phyloP scores from a whole-genome alignment of 2,113 vertebrate genomes.

The Planiliza haematocheilus region DNA sequence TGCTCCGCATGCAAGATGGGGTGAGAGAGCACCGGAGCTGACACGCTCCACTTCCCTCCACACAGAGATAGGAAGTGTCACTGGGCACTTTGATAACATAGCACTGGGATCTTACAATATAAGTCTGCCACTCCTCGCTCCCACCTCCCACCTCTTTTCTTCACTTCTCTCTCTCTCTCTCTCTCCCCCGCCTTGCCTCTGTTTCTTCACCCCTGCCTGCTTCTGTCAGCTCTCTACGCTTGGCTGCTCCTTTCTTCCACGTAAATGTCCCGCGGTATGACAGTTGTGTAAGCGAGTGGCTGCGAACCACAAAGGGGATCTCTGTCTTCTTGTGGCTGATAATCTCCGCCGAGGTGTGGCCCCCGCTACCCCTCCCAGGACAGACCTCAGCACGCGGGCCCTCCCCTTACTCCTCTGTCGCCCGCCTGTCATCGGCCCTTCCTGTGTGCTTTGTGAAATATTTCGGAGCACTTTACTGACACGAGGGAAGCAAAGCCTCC shows the following conservation, averaged over 20 bases:
- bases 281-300: constrained; percentile 54
- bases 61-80: constrained; percentile 69
- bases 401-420: not conserved
- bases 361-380: constrained; percentile 7
- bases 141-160: constrained; percentile 45
- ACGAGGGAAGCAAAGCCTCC: constrained; percentile 20
- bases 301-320: constrained; percentile 60
- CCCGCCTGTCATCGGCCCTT: constrained; percentile 1
- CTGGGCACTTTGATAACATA: constrained; percentile 58
- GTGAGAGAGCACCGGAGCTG: constrained; percentile 53
- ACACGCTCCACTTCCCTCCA: constrained; percentile 69
- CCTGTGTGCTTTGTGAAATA: constrained; percentile 32
- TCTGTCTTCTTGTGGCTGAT: constrained; percentile 35
- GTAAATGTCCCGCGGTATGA: constrained; percentile 45
- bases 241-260: constrained; percentile 53
- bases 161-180: constrained; percentile 9
- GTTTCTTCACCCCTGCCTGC: constrained; percentile 22
- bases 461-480: constrained; percentile 33
- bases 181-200: constrained; percentile 9
- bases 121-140: constrained; percentile 40
- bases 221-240: constrained; percentile 52
- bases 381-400: not conserved
- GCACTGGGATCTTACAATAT: constrained; percentile 38
- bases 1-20: constrained; percentile 56
- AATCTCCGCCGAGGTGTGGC: constrained; percentile 45